phyloP scores from a whole-genome alignment of 2,888 invertebrate species.

The Eilema caniola region DNA sequence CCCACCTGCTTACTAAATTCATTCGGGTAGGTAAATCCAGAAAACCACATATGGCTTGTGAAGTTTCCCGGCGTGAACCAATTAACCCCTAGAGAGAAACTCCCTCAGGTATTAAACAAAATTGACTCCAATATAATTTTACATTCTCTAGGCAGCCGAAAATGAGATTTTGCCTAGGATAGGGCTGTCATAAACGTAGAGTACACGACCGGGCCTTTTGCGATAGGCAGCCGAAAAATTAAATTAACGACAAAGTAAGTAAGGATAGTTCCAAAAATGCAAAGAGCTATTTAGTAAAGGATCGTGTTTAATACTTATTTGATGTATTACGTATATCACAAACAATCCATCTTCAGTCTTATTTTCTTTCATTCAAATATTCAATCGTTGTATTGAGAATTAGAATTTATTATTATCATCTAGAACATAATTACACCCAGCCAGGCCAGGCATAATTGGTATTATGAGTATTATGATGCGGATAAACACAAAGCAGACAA shows the following conservation, averaged over 20 bases:
- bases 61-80: slow-evolving; percentile 70
- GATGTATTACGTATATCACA: too few relatives aligned
- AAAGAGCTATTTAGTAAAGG: neutral
- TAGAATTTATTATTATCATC: too few relatives aligned
- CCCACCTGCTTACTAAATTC: slow-evolving; percentile 61
- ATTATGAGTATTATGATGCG: too few relatives aligned
- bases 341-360: too few relatives aligned
- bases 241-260: slow-evolving; percentile 32
- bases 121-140: slow-evolving; percentile 78
- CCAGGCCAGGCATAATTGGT: too few relatives aligned
- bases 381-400: too few relatives aligned
- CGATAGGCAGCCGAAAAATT: slow-evolving; percentile 41
- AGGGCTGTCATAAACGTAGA: slow-evolving; percentile 46
- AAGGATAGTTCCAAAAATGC: slow-evolving; percentile 16
- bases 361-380: too few relatives aligned
- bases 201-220: slow-evolving; percentile 32
- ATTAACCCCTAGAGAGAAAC: slow-evolving; percentile 69
- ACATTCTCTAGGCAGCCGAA: slow-evolving; percentile 59
- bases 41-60: slow-evolving; percentile 74
- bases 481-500: too few relatives aligned
- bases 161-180: slow-evolving; percentile 61
- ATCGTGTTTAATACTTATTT: too few relatives aligned
- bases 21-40: slow-evolving; percentile 66
- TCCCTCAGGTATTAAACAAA: slow-evolving; percentile 69
- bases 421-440: too few relatives aligned